A percentile compares a stretch with the other conserved stretches of the same genome.
Evolutionary conservation across 2,797 vertebrate genomes (phyloP).

Genomic region (Alfaro cultratus): DNA sequence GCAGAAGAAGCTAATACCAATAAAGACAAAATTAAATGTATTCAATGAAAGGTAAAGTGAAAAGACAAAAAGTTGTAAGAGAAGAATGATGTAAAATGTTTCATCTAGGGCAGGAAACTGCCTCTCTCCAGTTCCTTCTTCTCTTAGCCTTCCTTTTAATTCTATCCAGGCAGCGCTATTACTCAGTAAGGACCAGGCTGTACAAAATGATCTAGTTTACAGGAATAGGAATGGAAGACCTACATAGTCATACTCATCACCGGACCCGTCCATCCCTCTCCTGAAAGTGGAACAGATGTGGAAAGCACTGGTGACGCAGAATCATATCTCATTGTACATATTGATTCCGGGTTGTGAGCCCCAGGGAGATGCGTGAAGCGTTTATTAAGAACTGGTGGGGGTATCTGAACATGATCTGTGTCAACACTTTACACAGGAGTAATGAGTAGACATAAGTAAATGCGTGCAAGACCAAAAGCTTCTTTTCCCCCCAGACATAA

Average conservation of each 20-base stretch:
- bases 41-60: conserved; percentile 29
- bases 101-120: conserved; percentile 65
- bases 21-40: conserved; percentile 27
- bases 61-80: conserved; percentile 35
- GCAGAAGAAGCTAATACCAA: conserved; percentile 25
- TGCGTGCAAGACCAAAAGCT: conserved; percentile 17
- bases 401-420: conserved; percentile 19
- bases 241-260: conserved; percentile 67
- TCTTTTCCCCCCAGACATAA: conserved; percentile 5
- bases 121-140: conserved; percentile 46
- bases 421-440: conserved; percentile 19
- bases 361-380: conserved; percentile 4
- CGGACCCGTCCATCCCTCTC: conserved; percentile 39
- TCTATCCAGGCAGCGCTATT: conserved; percentile 66
- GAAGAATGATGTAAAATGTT: conserved; percentile 47
- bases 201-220: conserved; percentile 78
- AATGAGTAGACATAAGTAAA: conserved; percentile 30
- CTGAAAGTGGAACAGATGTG: conserved; percentile 46
- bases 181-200: conserved; percentile 64
- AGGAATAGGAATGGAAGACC: conserved; percentile 73
- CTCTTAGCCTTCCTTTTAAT: conserved; percentile 49
- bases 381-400: conserved; percentile 24
- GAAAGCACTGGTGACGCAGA: conserved; percentile 55
- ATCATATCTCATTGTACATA: conserved; percentile 50
- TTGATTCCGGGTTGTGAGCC: conserved; percentile 53